Base-by-base conservation (phyloP, 2,888 invertebrate species). In the Oegoconia quadripuncta region DNA sequence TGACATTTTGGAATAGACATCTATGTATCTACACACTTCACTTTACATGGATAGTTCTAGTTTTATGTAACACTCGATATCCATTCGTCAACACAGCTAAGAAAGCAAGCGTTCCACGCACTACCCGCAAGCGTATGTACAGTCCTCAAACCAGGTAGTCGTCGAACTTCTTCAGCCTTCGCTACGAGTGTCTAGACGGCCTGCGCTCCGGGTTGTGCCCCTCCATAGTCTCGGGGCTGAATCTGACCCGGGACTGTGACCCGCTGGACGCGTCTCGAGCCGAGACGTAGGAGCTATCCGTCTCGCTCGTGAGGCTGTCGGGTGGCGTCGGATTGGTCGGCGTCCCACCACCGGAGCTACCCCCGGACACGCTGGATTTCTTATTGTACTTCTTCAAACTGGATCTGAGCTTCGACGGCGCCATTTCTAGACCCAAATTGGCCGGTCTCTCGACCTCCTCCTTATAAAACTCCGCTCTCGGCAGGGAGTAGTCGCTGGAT, bases 311-410 rank as follows among this genome's bases (percentile, higher is more conserved):
- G 42, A 95, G 65, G 50, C 95, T 95, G 58, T 95, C 96, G 0
- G 95, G 95, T 0, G 96, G 95, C 4, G 96, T 95, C 1, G 94
- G 93, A 71, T 94, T 94, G 0, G 95, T 94, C 12, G 95, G 94
- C 0, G 95, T 94, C 11, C 90, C 90, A 0, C 91, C 92, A 0
- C 91, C 91, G 0, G 92, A 91, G 45, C 89, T 89, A 2, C 88
- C 89, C 7, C 90, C 89, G 3, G 88, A 84, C 2, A 82, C 79
- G 32, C 80, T 86, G 1, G 84, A 87, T 42, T 89, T 90, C 47
- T 90, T 88, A 4, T 74, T 75, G 56, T 93, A 93, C 67, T 94
- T 91, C 67, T 95, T 94, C 36, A 96, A 76, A 59, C 95, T 95
- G 1, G 95, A 95, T 5, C 96, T 88, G 20, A 95, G 67, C 57